A percentile compares a stretch with the other conserved stretches of the same genome.
These are phyloP conservation scores for Sphaeridia pumilis DNA, from an alignment of 2,888 invertebrate genomes.

Conservation along the genomic window DNA sequence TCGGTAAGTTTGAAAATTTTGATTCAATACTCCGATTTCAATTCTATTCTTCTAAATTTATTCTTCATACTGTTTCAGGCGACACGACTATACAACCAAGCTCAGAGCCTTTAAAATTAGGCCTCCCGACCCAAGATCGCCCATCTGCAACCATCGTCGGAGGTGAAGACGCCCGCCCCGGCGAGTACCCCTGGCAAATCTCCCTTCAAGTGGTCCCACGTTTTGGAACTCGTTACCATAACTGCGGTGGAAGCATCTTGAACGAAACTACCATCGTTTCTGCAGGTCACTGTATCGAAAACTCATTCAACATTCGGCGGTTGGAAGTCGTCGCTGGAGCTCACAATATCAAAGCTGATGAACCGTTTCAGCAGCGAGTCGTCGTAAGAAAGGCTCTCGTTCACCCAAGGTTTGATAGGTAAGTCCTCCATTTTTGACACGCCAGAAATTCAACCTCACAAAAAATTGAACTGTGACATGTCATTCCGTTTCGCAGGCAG, in stretches of 20 bases:
- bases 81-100: no score
- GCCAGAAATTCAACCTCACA: no score
- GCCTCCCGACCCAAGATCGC: no score
- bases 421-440: no score
- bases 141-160: background rate
- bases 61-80: no score
- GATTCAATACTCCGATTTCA: no score
- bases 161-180: constrained; percentile 6
- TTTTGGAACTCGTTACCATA: constrained; percentile 16
- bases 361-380: constrained; percentile 13
- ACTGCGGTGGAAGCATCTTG: constrained; percentile 21
- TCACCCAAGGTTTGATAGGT: background rate
- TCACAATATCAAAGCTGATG: constrained; percentile 16
- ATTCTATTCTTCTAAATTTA: no score
- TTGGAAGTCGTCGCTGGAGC: constrained; percentile 20
- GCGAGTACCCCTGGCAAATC: constrained; percentile 22
- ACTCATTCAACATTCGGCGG: background rate
- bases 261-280: constrained; percentile 8
- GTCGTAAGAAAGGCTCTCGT: background rate
- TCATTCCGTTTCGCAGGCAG: background rate
- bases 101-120: no score
- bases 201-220: constrained; percentile 21
- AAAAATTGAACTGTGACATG: no score
- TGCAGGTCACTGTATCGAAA: constrained; percentile 18
- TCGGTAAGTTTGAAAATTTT: no score